Evolutionary conservation across 1,140 invertebrate species (phyloP).

Genomic region (Lordiphosa mommai): DNA sequence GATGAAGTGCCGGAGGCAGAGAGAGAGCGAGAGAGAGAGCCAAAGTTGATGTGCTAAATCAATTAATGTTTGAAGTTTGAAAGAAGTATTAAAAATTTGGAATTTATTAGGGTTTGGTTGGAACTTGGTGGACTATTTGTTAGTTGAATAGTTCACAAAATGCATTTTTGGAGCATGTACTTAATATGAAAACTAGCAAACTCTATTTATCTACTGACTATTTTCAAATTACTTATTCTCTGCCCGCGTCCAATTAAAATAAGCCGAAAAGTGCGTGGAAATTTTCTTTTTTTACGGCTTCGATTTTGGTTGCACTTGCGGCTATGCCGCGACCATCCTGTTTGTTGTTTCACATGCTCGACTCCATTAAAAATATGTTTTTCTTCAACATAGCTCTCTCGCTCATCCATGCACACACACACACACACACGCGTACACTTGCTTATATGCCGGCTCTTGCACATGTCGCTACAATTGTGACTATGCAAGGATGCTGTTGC

Average conservation of each 20-base stretch:
- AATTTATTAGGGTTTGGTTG: background rate
- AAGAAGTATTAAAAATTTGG: too few species aligned
- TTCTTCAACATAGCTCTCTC: constrained; percentile 49
- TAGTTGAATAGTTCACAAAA: too few species aligned
- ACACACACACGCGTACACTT: constrained; percentile 2
- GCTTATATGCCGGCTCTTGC: background rate
- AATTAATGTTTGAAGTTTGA: too few species aligned
- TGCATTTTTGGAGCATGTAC: too few species aligned
- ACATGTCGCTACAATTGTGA: constrained; percentile 36
- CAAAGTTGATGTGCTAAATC: background rate
- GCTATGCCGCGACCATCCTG: constrained; percentile 13
- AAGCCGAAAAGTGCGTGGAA: constrained; percentile 1
- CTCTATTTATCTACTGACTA: too few species aligned
- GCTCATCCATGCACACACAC: constrained; percentile 14
- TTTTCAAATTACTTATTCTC: too few species aligned
- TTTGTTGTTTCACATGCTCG: constrained; percentile 75
- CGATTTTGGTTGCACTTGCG: constrained; percentile 3
- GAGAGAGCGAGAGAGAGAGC: background rate
- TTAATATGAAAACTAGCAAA: too few species aligned
- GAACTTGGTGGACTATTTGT: too few species aligned
- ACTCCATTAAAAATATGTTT: constrained; percentile 77
- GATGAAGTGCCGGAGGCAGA: background rate
- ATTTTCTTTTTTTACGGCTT: background rate
- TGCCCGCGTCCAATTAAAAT: constrained; percentile 20
- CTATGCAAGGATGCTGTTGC: constrained; percentile 7